A percentile compares a stretch with the other conserved stretches of the same genome.
phyloP scores from a whole-genome alignment of 2,113 vertebrate species.

The Phaethon lepturus region DNA sequence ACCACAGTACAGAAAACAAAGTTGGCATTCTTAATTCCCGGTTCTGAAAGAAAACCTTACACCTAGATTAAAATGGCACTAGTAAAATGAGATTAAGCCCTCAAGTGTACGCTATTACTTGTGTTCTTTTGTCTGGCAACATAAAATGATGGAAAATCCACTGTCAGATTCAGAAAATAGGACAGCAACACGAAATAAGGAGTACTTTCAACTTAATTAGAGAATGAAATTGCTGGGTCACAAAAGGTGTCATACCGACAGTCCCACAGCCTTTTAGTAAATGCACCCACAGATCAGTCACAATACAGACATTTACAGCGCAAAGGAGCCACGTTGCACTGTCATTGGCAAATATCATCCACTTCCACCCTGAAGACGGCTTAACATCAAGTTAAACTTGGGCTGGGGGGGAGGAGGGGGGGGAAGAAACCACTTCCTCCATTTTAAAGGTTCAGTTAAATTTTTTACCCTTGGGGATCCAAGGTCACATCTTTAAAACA shows the following conservation, averaged over 20 bases:
- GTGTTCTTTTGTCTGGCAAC: background rate
- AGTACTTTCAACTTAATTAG: background rate
- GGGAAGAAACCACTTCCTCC: background rate
- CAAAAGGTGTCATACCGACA: background rate
- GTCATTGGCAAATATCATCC: background rate
- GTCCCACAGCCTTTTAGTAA: background rate
- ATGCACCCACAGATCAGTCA: background rate
- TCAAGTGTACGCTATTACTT: background rate
- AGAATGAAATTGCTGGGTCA: background rate
- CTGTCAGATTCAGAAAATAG: background rate
- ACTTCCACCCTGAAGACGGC: background rate
- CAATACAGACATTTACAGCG: accelerated
- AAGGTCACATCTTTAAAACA: background rate
- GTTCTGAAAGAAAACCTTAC: background rate
- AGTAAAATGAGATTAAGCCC: background rate
- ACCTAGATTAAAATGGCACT: background rate
- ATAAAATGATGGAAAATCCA: background rate
- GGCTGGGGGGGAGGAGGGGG: accelerated
- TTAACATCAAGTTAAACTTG: background rate
- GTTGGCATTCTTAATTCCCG: background rate
- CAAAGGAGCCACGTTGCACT: background rate
- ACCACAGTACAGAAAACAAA: background rate
- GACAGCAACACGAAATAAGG: background rate
- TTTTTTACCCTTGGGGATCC: background rate
- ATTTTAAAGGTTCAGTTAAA: background rate